Percentiles rank a stretch among this genome's conserved stretches.
phyloP scores from a whole-genome alignment of 2,797 vertebrate species.

The Typhlichthys subterraneus region DNA sequence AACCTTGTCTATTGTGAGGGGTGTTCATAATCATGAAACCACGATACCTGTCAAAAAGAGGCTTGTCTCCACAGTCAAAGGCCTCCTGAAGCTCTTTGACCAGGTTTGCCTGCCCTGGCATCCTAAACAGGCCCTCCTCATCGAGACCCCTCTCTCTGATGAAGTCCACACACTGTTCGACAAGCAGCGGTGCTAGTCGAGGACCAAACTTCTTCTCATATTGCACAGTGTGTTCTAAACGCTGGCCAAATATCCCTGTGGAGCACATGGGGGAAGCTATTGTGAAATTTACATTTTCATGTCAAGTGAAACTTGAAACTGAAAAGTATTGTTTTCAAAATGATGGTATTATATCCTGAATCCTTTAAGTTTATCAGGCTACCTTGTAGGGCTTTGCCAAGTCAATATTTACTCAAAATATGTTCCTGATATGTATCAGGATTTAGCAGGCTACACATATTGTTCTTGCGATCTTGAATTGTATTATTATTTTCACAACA shows the following conservation, averaged over 20 bases:
- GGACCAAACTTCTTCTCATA: slow-evolving; percentile 87
- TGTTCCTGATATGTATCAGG: no score
- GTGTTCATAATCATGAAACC: background rate
- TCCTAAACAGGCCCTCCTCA: slow-evolving; percentile 93
- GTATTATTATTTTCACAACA: no score
- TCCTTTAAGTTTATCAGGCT: no score
- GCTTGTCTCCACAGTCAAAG: slow-evolving; percentile 96
- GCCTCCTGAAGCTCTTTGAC: slow-evolving; percentile 95
- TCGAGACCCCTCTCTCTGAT: slow-evolving; percentile 88
- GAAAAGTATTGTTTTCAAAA: no score
- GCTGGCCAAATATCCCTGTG: slow-evolving; percentile 93
- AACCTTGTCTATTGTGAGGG: background rate
- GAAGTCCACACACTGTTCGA: slow-evolving; percentile 97
- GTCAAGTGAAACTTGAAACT: no score
- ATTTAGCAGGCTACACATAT: no score
- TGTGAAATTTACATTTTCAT: no score
- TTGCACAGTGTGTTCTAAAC: slow-evolving; percentile 90
- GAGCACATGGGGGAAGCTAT: slow-evolving; percentile 13
- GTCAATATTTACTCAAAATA: no score
- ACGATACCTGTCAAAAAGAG: slow-evolving; percentile 89
- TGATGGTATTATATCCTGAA: no score
- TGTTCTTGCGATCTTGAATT: no score
- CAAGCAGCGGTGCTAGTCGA: slow-evolving; percentile 87
- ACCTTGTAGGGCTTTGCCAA: no score
- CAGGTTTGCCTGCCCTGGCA: slow-evolving; percentile 94